These are phyloP conservation scores for Carcharodon carcharias DNA, from an alignment of 2,797 vertebrate species.

Conservation along the genomic window DNA sequence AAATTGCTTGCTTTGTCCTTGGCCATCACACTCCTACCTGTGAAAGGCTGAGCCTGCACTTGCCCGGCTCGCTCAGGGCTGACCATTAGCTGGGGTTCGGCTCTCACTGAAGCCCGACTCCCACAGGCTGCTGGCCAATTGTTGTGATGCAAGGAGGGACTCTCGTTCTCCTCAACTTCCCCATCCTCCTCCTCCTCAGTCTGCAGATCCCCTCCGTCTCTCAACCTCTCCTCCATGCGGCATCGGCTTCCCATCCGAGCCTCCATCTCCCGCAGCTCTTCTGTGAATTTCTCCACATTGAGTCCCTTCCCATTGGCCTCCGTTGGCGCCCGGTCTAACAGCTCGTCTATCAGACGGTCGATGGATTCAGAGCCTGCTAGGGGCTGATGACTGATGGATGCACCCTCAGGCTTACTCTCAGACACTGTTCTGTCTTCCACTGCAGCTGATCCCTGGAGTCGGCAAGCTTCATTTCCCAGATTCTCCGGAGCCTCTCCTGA, in stretches of 20 bases:
- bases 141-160: background rate
- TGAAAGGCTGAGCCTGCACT: background rate
- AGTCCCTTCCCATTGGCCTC: slow-evolving; percentile 64
- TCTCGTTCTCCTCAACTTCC: background rate
- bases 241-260: slow-evolving; percentile 50
- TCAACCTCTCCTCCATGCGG: background rate
- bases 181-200: background rate
- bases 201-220: background rate
- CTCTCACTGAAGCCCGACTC: background rate
- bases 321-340: slow-evolving; percentile 59
- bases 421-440: background rate
- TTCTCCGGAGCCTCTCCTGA: background rate
- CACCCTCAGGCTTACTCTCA: background rate
- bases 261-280: slow-evolving; percentile 78
- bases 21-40: background rate
- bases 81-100: background rate
- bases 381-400: background rate
- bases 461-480: background rate
- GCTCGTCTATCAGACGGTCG: slow-evolving; percentile 71
- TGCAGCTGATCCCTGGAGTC: background rate
- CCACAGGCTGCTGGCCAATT: background rate
- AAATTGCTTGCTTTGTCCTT: background rate
- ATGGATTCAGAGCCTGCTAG: slow-evolving; percentile 54
- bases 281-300: slow-evolving; percentile 78
- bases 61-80: background rate